These are phyloP conservation scores for Phortica magna DNA, from an alignment of 2,888 invertebrate species.

Conservation along the genomic window DNA sequence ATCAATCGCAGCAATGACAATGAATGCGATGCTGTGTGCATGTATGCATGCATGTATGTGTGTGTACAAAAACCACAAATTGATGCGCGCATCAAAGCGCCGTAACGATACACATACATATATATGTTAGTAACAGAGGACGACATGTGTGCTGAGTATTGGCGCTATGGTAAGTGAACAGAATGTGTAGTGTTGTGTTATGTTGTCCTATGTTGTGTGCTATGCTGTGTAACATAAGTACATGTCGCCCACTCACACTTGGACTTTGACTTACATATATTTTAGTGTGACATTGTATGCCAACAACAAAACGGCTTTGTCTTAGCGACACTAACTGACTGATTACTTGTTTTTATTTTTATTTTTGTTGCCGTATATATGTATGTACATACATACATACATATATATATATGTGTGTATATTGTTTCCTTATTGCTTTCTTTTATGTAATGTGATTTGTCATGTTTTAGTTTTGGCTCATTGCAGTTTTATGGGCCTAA, in stretches of 20 bases:
- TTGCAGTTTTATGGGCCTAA: slow-evolving; percentile 26
- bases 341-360: slow-evolving; percentile 16
- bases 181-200: neutral
- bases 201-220: neutral
- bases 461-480: slow-evolving; percentile 4
- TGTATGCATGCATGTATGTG: neutral
- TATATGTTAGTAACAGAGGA: too few relatives aligned
- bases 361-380: slow-evolving; percentile 49
- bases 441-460: neutral
- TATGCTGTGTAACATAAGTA: neutral
- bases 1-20: slow-evolving; percentile 22
- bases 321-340: too few relatives aligned
- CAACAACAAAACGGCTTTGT: too few relatives aligned
- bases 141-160: neutral
- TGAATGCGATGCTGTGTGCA: neutral
- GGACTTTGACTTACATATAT: neutral
- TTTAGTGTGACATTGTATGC: too few relatives aligned
- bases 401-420: too few relatives aligned
- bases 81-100: neutral
- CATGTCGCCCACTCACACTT: neutral
- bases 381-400: too few relatives aligned
- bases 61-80: neutral
- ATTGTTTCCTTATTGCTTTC: slow-evolving; percentile 58
- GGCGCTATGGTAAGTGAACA: neutral
- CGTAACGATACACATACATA: neutral